Conservation (phyloP, 2,797 vertebrate species). For the Myotis pilosus region DNA sequence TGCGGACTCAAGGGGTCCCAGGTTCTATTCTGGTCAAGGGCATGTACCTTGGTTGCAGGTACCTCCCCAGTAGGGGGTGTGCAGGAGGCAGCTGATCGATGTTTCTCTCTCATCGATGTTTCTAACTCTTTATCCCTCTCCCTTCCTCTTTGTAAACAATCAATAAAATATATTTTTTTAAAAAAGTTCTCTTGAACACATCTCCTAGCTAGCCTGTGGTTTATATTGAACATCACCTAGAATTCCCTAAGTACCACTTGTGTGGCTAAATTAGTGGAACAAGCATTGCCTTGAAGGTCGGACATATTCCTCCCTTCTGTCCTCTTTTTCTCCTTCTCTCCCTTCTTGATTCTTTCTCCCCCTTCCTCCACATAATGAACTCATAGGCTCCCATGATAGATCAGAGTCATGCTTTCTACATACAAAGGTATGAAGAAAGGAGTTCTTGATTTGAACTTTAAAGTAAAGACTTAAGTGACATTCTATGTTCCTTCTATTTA, state of each 20-base stretch:
- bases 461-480: slow-evolving; percentile 7
- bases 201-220: slow-evolving; percentile 36
- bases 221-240: slow-evolving; percentile 8
- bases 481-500: neutral
- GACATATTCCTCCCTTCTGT: neutral
- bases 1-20: no score
- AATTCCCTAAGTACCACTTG: neutral
- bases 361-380: neutral
- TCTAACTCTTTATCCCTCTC: no score
- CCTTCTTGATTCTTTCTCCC: neutral
- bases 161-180: neutral
- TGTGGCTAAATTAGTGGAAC: neutral
- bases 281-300: neutral
- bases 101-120: no score
- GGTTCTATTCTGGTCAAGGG: no score
- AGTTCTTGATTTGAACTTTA: slow-evolving; percentile 5
- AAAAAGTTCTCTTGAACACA: slow-evolving; percentile 8
- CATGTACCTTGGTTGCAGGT: no score
- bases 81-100: no score
- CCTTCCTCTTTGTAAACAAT: no score
- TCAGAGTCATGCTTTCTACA: neutral
- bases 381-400: neutral
- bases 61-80: no score
- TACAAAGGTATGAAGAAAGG: neutral
- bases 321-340: neutral